phyloP scores from a whole-genome alignment of 2,888 invertebrate genomes.

The Drosophila lutescens region DNA sequence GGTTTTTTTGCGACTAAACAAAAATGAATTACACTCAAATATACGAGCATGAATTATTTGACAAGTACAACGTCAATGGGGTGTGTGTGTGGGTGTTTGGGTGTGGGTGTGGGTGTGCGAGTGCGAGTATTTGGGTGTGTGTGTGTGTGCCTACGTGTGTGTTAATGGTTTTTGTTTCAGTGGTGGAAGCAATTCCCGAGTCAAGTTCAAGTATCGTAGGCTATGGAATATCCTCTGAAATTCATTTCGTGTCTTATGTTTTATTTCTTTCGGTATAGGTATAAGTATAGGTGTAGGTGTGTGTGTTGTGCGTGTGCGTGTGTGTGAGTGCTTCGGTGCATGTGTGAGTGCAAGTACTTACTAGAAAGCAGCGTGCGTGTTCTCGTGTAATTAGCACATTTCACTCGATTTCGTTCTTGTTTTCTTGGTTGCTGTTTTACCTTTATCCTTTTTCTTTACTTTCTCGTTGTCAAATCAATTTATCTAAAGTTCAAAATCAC shows the following conservation, averaged over 20 bases:
- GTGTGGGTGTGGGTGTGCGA: conserved; percentile 25
- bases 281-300: conserved; percentile 3
- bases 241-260: conserved; percentile 14
- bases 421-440: conserved; percentile 36
- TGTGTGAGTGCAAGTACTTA: conserved; percentile 63
- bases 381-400: conserved; percentile 70
- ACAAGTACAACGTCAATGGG: conserved; percentile 75
- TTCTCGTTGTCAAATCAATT: conserved; percentile 37
- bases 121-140: conserved; percentile 19
- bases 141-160: conserved; percentile 27
- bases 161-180: conserved; percentile 24
- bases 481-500: conserved; percentile 28
- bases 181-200: conserved; percentile 29
- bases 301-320: conserved; percentile 42
- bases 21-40: conserved; percentile 73
- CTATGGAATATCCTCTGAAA: conserved; percentile 17
- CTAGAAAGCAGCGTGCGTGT: conserved; percentile 70
- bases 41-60: conserved; percentile 77
- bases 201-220: conserved; percentile 37
- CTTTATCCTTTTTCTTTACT: conserved; percentile 27
- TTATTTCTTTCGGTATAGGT: not conserved
- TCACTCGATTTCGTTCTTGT: conserved; percentile 45
- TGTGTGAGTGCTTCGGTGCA: conserved; percentile 43
- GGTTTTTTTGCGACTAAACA: conserved; percentile 72
- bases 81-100: conserved; percentile 49